Base-by-base conservation (phyloP, 2,888 invertebrate genomes). In the Fissipunctia ypsillon region DNA sequence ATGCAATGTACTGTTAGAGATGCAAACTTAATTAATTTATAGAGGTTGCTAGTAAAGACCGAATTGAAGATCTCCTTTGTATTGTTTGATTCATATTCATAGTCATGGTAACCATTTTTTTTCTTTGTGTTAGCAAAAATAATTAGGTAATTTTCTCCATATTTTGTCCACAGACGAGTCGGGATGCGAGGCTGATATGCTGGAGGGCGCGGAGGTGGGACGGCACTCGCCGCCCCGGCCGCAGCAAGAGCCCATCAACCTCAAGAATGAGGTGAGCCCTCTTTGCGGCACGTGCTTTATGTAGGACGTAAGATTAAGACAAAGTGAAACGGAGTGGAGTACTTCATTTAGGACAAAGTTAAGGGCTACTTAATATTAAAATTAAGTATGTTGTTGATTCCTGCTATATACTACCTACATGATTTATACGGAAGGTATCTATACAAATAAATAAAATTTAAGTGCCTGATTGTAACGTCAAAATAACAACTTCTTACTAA, bases 121-220 rank as follows among this genome's bases (percentile, higher is more conserved):
- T 1, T 2, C 1, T n/a, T 43, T 10, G 12, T 43, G 3, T 0
- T 50, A n/a, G 1, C 50, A 31, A 64, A 25, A 16, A 22, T 28
- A n/a, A n/a, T n/a, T n/a, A n/a, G n/a, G n/a, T 52, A 57, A 45
- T 76, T 64, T 66, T n/a, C 22, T 2, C 31, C 0, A 45, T 35
- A 2, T 56, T 65, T 87, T 88, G 81, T 85, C 94, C 92, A 25
- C 96, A 97, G 97, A 97, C 97, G 97, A 97, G 96, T 97, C 97
- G 97, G 97, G 97, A 97, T 98, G 97, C 97, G 97, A 97, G 97
- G 97, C 97, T 97, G 97, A 97, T 97, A 98, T 98, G 98, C 97
- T 97, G 96, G 98, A 98, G 96, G 97, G 97, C 94, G 96, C 97
- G 95, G 97, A 97, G 93, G 97, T 97, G 96, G 97, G 97, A 81